phyloP scores from a whole-genome alignment of 2,888 invertebrate species.

The Phania funesta region DNA sequence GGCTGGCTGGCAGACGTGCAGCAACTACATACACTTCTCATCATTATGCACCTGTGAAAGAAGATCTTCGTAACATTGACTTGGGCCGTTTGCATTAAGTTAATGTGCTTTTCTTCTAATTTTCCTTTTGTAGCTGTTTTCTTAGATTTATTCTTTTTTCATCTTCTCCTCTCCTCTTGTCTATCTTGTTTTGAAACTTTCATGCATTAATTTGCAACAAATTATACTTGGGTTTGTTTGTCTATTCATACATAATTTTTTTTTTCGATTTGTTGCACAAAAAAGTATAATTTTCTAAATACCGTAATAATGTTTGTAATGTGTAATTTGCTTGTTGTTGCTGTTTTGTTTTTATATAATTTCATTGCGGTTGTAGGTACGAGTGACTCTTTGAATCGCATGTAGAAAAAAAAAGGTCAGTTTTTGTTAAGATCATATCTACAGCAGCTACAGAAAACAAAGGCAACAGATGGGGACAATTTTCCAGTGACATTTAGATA shows the following conservation, averaged over 20 bases:
- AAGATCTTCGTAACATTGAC: constrained; percentile 42
- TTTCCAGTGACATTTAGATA: constrained; percentile 58
- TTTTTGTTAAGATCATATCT: constrained; percentile 10
- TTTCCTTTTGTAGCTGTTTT: constrained; percentile 22
- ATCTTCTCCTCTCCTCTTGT: neutral
- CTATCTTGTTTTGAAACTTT: constrained; percentile 60
- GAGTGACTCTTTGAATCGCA: constrained; percentile 2
- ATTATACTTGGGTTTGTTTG: constrained; percentile 45
- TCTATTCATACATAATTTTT: constrained; percentile 19
- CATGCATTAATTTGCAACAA: constrained; percentile 67
- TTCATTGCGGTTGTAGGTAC: neutral
- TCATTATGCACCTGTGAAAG: constrained; percentile 64
- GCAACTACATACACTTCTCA: constrained; percentile 32
- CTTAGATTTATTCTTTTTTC: constrained; percentile 24
- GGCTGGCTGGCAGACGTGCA: constrained; percentile 5
- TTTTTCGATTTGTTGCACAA: constrained; percentile 29
- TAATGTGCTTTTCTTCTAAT: constrained; percentile 32
- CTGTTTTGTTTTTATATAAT: neutral
- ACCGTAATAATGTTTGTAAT: constrained; percentile 64
- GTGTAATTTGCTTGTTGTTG: constrained; percentile 36
- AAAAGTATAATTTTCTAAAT: constrained; percentile 61
- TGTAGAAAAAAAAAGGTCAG: constrained; percentile 41
- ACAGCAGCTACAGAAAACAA: neutral
- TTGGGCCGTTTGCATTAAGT: constrained; percentile 23
- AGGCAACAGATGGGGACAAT: constrained; percentile 70